A percentile compares a stretch with the other conserved stretches of the same genome.
phyloP scores from a whole-genome alignment of 2,113 vertebrate species.

The Sceloporus undulatus region DNA sequence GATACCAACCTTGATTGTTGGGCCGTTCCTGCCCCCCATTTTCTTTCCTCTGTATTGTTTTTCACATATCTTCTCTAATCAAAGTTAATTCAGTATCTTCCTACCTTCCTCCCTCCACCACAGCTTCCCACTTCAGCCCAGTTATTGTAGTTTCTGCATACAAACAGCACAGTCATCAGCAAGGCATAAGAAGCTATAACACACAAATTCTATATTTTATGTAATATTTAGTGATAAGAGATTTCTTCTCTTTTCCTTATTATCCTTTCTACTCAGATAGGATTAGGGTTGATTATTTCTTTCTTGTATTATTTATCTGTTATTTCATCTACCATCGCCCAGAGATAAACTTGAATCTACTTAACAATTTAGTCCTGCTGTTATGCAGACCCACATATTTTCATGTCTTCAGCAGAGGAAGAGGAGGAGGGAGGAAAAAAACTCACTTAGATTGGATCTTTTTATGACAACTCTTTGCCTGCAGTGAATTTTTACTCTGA shows the following conservation, averaged over 20 bases:
- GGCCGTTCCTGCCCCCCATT: too few relatives aligned
- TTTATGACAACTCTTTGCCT: slow-evolving; percentile 6
- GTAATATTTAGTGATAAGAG: background rate
- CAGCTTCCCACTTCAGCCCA: too few relatives aligned
- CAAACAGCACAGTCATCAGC: too few relatives aligned
- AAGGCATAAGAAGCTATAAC: too few relatives aligned
- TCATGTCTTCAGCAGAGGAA: background rate
- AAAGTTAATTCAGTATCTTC: too few relatives aligned
- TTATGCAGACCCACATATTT: background rate
- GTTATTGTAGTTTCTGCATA: too few relatives aligned
- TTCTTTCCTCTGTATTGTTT: too few relatives aligned
- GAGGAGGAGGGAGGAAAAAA: background rate
- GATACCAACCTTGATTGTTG: too few relatives aligned
- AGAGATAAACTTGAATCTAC: background rate
- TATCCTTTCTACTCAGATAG: accelerated
- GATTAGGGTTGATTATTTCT: slow-evolving; percentile 5
- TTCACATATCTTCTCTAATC: too few relatives aligned
- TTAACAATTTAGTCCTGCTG: background rate
- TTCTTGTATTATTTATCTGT: background rate
- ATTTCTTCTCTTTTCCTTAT: background rate
- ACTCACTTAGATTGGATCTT: slow-evolving; percentile 1
- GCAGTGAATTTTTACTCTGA: background rate
- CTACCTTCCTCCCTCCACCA: too few relatives aligned
- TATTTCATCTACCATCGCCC: background rate
- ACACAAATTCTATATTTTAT: too few relatives aligned